These are phyloP conservation scores for Dermochelys coriacea DNA, from an alignment of 2,797 vertebrate species.

Conservation along the genomic window DNA sequence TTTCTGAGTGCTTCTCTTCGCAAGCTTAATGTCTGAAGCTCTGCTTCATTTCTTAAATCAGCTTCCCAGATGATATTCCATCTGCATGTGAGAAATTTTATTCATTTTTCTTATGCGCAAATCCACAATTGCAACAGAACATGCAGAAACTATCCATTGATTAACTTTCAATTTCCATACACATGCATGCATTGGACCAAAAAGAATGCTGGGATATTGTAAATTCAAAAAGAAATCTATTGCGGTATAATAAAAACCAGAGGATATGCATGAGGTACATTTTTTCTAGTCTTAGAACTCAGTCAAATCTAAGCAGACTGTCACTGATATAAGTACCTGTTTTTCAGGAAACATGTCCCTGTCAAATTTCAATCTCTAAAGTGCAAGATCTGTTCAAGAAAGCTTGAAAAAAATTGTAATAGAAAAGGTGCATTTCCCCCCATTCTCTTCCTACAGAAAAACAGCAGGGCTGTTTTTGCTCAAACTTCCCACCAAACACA, in stretches of 20 bases:
- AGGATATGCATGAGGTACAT: not conserved
- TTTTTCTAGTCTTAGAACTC: not conserved
- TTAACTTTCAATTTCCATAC: not conserved
- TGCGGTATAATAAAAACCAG: not conserved
- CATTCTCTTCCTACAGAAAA: not conserved
- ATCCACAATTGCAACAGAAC: not conserved
- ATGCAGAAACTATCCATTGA: not conserved
- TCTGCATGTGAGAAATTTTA: not conserved
- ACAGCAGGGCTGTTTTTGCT: not conserved
- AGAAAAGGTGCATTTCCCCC: not conserved
- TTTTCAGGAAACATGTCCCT: not conserved
- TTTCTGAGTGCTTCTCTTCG: not conserved
- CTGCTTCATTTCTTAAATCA: not conserved
- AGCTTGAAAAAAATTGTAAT: not conserved
- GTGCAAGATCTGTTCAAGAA: not conserved
- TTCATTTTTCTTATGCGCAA: not conserved
- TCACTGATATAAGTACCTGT: not conserved
- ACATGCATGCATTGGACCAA: not conserved
- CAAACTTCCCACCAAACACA: not conserved
- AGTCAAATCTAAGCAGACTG: not conserved
- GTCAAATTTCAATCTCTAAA: not conserved
- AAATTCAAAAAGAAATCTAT: too few species aligned
- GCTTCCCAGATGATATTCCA: not conserved
- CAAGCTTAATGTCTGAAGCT: not conserved
- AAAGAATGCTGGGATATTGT: not conserved